Evolutionary conservation across 2,888 invertebrate species (phyloP), one percentile per base, ranked within the genome.

Genomic region (Macaria notata): DNA sequence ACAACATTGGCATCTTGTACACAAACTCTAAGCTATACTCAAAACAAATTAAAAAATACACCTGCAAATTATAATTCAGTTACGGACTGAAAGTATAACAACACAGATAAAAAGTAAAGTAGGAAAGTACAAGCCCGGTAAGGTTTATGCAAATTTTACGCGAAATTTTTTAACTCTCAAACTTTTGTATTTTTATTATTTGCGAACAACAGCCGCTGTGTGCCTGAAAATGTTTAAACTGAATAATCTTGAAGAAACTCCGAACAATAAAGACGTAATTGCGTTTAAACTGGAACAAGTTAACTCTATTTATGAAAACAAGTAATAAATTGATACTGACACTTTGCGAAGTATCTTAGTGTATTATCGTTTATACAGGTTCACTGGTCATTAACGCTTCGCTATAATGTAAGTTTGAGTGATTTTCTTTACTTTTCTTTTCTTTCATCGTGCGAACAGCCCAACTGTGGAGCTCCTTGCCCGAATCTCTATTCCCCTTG

Each of bases 71-170:
- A 74, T 74, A 79, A 82, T 79, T 78, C 77, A 81, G 76, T 82
- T 78, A 78, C 71, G 74, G 68, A 76, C 72, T 73, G 67, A 70
- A 68, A 64, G 69, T 74, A 78, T 75, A 78, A 78, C 74, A 74
- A 79, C 81, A 79, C 78, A 80, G 78, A 78, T 76, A 81, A 83
- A 83, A 81, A 77, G 78, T 82, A 83, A 83, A 73, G 73, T 75
- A 73, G 73, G 77, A 81, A 83, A 84, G 79, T 78, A 81, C 78
- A 73, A 72, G 75, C 76, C 77, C 68, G 73, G 75, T 77, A 75
- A 84, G 86, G 84, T 85, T 88, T 89, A 90, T 88, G 89, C 76
- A 84, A 89, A 90, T 89, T 86, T 84, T 75, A 82, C 81, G 83
- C 75, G 78, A 80, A 78, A 65, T 82, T 86, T 86, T 87, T 85